phyloP scores from a whole-genome alignment of 2,113 vertebrate genomes.

The Emydura subglobosa region DNA sequence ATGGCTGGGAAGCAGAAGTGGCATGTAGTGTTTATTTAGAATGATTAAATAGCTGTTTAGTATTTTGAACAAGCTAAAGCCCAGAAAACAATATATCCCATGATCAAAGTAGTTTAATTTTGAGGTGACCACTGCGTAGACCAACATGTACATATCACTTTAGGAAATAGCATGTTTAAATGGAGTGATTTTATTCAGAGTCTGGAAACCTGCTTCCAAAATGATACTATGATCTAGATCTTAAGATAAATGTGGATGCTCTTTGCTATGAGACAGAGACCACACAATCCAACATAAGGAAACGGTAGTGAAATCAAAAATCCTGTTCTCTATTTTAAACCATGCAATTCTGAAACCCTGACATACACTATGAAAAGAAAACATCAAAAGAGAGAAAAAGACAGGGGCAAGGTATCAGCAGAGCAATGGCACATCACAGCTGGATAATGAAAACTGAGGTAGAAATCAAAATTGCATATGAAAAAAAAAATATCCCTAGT shows the following conservation, averaged over 20 bases:
- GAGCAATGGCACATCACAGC: neutral
- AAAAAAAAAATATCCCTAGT: neutral
- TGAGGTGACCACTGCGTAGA: neutral
- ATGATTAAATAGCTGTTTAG: neutral
- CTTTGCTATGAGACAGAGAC: neutral
- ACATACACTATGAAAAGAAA: neutral
- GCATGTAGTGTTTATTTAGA: neutral
- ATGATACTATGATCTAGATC: neutral
- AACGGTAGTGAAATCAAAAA: neutral
- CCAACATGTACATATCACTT: neutral
- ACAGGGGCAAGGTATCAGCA: neutral
- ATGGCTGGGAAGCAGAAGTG: neutral
- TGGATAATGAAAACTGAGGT: accelerated
- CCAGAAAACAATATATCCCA: neutral
- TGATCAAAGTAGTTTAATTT: neutral
- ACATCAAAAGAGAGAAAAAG: neutral
- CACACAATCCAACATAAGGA: neutral
- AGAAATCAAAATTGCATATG: neutral
- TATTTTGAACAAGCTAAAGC: neutral
- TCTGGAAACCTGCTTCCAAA: neutral
- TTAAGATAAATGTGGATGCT: neutral
- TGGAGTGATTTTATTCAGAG: neutral
- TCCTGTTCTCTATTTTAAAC: accelerated
- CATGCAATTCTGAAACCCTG: neutral
- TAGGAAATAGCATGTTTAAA: neutral